Evolutionary conservation across 2,797 vertebrate genomes (phyloP).

Genomic region (Chelidonichthys spinosus): DNA sequence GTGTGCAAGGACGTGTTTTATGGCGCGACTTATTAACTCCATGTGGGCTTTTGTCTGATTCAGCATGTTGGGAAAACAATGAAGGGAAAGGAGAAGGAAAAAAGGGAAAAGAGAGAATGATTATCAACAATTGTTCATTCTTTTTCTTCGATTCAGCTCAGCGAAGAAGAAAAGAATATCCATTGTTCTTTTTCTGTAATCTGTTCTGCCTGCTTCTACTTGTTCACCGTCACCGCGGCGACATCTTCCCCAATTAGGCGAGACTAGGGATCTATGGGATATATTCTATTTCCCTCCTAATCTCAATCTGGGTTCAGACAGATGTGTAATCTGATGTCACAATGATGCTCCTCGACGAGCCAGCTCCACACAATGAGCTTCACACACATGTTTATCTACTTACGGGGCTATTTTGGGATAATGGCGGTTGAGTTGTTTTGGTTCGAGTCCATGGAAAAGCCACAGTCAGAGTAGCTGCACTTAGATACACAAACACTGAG

Average conservation of each 20-base stretch:
- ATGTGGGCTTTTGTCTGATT: constrained; percentile 57
- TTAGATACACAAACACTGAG: constrained; percentile 71
- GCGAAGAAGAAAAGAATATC: neutral
- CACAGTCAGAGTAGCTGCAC: constrained; percentile 57
- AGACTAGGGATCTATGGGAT: constrained; percentile 51
- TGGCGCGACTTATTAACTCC: constrained; percentile 55
- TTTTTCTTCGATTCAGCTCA: constrained; percentile 19
- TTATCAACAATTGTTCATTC: constrained; percentile 16
- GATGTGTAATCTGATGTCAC: constrained; percentile 77
- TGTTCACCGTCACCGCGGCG: constrained; percentile 38
- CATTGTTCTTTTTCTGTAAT: constrained; percentile 33
- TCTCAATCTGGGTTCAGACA: constrained; percentile 61
- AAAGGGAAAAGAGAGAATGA: constrained; percentile 6
- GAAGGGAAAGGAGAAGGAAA: neutral
- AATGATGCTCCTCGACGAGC: constrained; percentile 63
- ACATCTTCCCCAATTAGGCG: constrained; percentile 46
- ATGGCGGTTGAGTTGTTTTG: constrained; percentile 71
- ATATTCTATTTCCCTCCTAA: constrained; percentile 61
- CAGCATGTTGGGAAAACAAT: constrained; percentile 39
- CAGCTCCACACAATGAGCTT: constrained; percentile 67
- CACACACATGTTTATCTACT: constrained; percentile 75
- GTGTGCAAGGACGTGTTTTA: constrained; percentile 56
- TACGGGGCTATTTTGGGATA: constrained; percentile 70
- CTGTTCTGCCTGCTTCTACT: constrained; percentile 38
- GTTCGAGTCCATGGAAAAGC: constrained; percentile 69